phyloP scores from a whole-genome alignment of 2,113 vertebrate genomes.

The Anhinga anhinga region DNA sequence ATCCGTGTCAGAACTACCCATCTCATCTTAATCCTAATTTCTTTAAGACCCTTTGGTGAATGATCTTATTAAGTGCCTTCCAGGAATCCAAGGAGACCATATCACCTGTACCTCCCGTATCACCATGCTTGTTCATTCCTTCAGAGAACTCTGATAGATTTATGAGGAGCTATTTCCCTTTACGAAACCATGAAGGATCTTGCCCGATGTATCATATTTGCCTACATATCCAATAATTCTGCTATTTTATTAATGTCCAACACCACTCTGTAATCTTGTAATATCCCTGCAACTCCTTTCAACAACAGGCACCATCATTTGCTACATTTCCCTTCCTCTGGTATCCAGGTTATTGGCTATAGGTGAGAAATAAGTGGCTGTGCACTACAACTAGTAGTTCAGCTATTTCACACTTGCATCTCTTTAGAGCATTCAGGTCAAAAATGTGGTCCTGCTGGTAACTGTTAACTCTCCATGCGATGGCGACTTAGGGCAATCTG shows the following conservation, averaged over 20 bases:
- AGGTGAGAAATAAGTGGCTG: neutral
- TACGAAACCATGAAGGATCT: neutral
- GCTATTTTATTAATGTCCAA: neutral
- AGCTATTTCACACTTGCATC: neutral
- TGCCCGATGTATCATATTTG: neutral
- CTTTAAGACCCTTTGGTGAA: neutral
- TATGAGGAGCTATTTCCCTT: neutral
- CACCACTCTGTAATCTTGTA: neutral
- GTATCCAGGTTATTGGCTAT: neutral
- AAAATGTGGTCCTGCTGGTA: neutral
- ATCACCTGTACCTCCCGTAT: neutral
- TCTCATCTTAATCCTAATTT: neutral
- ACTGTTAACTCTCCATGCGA: neutral
- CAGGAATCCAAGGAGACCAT: neutral
- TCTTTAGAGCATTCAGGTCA: neutral
- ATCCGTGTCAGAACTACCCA: neutral
- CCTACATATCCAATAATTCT: neutral
- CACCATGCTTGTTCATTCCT: neutral
- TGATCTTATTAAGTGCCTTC: neutral
- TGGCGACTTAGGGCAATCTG: neutral
- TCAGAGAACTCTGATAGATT: neutral
- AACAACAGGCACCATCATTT: neutral
- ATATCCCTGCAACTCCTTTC: neutral
- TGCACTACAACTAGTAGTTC: neutral
- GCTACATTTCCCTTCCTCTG: neutral